These are phyloP conservation scores for Octomys mimax DNA, from an alignment of 2,797 vertebrate species.

Conservation along the genomic window DNA sequence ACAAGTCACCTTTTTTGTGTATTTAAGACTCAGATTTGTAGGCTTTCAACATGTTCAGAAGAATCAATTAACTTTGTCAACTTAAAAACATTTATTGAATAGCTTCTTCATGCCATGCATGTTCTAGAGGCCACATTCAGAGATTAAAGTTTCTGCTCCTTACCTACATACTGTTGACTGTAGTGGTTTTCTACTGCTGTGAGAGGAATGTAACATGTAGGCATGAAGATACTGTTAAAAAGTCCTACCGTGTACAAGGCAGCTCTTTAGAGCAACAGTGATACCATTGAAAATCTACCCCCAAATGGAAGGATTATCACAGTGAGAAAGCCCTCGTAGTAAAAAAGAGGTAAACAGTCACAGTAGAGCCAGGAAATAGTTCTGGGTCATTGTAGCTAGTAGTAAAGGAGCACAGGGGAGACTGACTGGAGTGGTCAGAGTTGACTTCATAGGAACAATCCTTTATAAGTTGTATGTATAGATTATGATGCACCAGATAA, in stretches of 20 bases:
- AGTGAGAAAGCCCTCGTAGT: background rate
- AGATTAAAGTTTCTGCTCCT: background rate
- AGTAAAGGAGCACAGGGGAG: background rate
- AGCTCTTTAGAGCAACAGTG: background rate
- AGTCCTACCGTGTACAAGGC: too few relatives aligned
- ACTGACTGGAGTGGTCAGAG: background rate
- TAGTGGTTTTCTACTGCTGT: background rate
- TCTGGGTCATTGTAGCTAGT: background rate
- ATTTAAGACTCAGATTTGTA: background rate
- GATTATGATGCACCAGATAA: background rate
- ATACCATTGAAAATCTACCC: background rate
- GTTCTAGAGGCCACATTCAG: background rate
- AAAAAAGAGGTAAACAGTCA: background rate
- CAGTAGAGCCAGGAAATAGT: background rate
- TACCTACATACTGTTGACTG: background rate
- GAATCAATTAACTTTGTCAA: background rate
- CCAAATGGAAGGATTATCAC: accelerated
- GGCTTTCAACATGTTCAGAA: constrained; percentile 5
- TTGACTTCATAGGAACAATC: background rate
- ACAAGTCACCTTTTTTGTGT: background rate
- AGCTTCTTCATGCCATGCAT: background rate
- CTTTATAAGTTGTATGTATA: background rate
- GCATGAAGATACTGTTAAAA: background rate
- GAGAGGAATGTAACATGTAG: background rate
- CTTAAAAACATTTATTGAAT: background rate